These are phyloP conservation scores for Drymodes brunneopygia DNA, from an alignment of 2,113 vertebrate species.

Conservation along the genomic window DNA sequence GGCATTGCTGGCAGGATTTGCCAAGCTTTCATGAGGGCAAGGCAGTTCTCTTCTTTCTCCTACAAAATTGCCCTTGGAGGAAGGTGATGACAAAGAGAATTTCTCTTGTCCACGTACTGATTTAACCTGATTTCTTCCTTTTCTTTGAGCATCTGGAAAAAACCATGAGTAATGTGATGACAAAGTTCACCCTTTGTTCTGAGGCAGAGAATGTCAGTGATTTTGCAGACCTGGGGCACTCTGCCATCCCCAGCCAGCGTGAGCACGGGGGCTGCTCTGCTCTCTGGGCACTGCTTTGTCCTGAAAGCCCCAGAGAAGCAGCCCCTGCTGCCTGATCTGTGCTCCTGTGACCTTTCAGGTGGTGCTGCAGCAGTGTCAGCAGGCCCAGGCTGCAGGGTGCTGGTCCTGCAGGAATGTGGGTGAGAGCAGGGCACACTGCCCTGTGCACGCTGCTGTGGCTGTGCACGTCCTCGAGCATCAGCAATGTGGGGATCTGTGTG, in stretches of 20 bases:
- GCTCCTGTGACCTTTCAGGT: background rate
- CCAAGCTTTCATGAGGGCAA: background rate
- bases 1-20: background rate
- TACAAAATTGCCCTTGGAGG: background rate
- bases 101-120: background rate
- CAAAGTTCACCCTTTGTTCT: conserved; percentile 28
- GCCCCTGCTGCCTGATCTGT: background rate
- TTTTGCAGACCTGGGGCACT: background rate
- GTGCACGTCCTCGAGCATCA: accelerated
- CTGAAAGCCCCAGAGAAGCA: accelerated
- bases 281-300: background rate
- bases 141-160: background rate
- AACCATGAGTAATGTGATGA: background rate
- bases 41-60: background rate
- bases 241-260: background rate
- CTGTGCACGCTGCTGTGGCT: accelerated
- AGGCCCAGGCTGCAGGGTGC: accelerated
- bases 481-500: background rate
- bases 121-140: conserved; percentile 33
- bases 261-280: background rate
- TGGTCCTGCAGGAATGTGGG: background rate
- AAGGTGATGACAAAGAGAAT: background rate
- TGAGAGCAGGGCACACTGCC: background rate
- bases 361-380: background rate
- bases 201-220: background rate